phyloP scores from a whole-genome alignment of 2,113 vertebrate genomes.

The Oceanodroma tethys region DNA sequence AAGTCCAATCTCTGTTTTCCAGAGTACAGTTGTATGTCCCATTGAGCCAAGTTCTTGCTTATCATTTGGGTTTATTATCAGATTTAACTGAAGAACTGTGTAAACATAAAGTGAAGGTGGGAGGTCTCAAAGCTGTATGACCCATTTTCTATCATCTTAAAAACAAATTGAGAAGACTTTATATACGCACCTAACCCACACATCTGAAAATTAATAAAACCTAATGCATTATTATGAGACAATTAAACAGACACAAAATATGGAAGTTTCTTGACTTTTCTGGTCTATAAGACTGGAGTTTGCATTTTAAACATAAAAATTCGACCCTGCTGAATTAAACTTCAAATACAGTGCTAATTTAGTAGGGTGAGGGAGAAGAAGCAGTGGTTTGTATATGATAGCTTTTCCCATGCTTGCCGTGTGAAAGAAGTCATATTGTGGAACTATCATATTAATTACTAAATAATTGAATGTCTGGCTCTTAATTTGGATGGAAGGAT shows the following conservation, averaged over 20 bases:
- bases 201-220: neutral
- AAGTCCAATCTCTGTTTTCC: neutral
- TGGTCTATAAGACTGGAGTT: neutral
- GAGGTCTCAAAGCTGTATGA: neutral
- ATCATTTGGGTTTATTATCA: neutral
- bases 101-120: neutral
- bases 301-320: neutral
- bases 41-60: neutral
- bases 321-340: neutral
- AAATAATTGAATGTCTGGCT: neutral
- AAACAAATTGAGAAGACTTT: neutral
- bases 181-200: neutral
- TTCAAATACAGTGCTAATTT: neutral
- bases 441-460: neutral
- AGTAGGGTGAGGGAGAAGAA: neutral
- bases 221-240: neutral
- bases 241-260: neutral
- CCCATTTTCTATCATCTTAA: neutral
- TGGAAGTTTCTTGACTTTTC: neutral
- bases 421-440: neutral
- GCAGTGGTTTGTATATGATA: neutral
- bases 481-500: neutral
- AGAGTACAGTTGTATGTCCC: rapidly evolving
- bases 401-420: neutral
- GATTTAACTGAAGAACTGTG: neutral